Conservation (phyloP, 2,113 vertebrate species). For the Cebus imitator region DNA sequence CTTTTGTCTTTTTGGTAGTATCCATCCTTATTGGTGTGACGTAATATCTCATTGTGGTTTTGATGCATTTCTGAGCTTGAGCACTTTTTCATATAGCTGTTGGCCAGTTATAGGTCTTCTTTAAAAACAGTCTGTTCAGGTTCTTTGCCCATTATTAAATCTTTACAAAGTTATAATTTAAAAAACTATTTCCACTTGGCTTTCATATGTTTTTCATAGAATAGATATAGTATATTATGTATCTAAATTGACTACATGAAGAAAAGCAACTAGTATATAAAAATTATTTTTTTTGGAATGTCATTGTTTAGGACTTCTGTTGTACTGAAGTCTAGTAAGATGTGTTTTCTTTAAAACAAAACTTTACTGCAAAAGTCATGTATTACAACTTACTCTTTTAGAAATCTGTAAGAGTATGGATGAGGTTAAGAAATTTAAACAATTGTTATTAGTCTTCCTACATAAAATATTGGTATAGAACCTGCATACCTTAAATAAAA, state of each 20-base stretch:
- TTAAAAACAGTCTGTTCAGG: not conserved
- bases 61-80: not conserved
- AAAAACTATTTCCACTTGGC: not conserved
- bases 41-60: not conserved
- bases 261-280: not conserved
- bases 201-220: not conserved
- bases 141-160: not conserved
- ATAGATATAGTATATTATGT: not conserved
- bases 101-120: not conserved
- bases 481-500: not conserved
- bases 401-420: not conserved
- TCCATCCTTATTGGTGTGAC: not conserved
- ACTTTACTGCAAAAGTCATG: not conserved
- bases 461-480: not conserved
- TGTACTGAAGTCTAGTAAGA: not conserved
- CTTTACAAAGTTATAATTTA: not conserved
- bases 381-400: not conserved
- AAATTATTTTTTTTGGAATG: not conserved
- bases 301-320: not conserved
- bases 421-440: not conserved
- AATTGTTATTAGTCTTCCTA: not conserved
- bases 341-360: not conserved
- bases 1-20: not conserved
- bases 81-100: not conserved
- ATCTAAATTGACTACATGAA: not conserved